Conservation (phyloP, 2,888 invertebrate genomes). For the Hydrotaea cyrtoneurina region DNA sequence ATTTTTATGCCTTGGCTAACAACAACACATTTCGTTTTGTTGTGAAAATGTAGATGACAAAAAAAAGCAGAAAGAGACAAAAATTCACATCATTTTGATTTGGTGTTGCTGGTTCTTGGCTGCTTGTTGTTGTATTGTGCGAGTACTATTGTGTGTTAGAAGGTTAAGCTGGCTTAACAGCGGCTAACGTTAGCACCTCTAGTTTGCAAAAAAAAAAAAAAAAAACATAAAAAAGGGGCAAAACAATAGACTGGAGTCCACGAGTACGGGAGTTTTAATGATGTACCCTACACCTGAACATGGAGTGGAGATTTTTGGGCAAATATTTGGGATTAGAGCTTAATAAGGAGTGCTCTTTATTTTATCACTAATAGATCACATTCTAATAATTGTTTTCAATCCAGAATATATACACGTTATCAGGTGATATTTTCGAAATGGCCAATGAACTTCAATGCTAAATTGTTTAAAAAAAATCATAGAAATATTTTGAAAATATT, state of each 20-base stretch:
- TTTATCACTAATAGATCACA: no score
- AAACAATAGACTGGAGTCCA: background rate
- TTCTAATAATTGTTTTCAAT: no score
- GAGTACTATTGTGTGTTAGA: slow-evolving; percentile 70
- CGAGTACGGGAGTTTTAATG: background rate
- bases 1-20: slow-evolving; percentile 76
- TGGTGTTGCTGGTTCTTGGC: slow-evolving; percentile 65
- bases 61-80: background rate
- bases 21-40: slow-evolving; percentile 31
- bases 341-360: no score
- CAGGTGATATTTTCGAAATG: no score
- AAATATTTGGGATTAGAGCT: no score
- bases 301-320: background rate
- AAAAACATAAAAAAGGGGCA: no score
- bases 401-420: no score
- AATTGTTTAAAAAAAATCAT: no score
- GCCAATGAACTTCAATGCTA: no score
- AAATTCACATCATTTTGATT: slow-evolving; percentile 64
- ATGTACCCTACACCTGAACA: background rate
- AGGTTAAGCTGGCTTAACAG: slow-evolving; percentile 72
- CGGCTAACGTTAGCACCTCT: background rate
- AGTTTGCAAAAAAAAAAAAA: slow-evolving; percentile 17
- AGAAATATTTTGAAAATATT: no score
- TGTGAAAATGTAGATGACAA: background rate
- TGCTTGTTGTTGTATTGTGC: no score